Evolutionary conservation across 2,888 invertebrate species (phyloP).

Genomic region (Prenolepis imparis): DNA sequence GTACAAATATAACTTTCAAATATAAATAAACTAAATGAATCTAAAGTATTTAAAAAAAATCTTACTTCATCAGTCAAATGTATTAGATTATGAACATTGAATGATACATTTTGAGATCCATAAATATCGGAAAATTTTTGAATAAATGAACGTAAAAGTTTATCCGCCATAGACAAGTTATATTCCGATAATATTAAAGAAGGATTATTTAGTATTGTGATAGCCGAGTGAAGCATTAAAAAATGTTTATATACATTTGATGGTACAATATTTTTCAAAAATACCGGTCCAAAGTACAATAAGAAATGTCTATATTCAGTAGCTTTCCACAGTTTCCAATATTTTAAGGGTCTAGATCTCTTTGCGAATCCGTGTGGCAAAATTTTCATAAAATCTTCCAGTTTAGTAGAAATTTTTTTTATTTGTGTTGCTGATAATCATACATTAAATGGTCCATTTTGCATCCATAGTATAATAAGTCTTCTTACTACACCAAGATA

Average conservation of each 20-base stretch:
- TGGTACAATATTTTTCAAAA: background rate
- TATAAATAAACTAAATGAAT: background rate
- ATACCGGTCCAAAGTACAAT: background rate
- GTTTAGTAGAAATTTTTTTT: no score
- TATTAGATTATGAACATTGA: background rate
- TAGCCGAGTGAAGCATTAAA: background rate
- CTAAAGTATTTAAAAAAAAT: slow-evolving; percentile 8
- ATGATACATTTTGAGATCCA: background rate
- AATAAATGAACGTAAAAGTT: background rate
- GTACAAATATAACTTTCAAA: slow-evolving; percentile 12
- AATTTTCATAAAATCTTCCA: no score
- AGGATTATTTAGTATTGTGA: background rate
- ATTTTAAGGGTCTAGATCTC: background rate
- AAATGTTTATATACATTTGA: background rate
- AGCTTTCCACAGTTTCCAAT: background rate
- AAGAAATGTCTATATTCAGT: no score
- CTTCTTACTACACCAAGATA: no score
- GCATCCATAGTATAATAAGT: no score
- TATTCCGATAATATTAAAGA: background rate
- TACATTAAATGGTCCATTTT: no score
- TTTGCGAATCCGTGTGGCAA: background rate
- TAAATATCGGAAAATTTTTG: background rate
- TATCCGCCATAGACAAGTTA: background rate
- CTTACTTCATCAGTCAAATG: background rate
- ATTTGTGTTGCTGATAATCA: no score